A percentile compares a stretch with the other conserved stretches of the same genome.
Conservation (phyloP, 2,797 vertebrate species). For the Sebastes trivittatus region DNA sequence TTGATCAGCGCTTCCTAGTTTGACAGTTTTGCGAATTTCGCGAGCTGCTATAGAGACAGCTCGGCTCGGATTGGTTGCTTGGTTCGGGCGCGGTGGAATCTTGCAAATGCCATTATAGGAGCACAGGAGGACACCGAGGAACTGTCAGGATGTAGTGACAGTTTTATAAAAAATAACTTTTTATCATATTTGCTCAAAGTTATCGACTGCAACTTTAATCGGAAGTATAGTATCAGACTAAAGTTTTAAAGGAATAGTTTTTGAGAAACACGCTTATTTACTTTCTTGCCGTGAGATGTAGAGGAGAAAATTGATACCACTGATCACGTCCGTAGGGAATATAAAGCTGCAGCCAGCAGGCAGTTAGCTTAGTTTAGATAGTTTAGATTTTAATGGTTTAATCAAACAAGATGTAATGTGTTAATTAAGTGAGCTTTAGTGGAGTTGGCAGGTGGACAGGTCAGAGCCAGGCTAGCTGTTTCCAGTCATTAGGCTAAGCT, state of each 20-base stretch:
- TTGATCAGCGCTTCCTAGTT: no score
- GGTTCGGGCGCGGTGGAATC: accelerated
- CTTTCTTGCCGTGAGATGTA: not conserved
- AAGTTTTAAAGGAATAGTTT: not conserved
- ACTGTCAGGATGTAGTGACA: no score
- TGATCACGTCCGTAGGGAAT: not conserved
- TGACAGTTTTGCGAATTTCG: no score
- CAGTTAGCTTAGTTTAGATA: not conserved
- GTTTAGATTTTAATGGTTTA: not conserved
- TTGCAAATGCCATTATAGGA: no score
- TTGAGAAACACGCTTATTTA: not conserved
- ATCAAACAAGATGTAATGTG: not conserved
- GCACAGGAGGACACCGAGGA: accelerated
- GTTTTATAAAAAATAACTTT: no score
- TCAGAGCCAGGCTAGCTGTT: no score
- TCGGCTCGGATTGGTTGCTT: no score
- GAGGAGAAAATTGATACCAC: not conserved
- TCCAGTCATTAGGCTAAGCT: no score
- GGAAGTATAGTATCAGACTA: no score
- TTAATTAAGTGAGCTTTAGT: not conserved
- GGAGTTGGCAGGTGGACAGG: not conserved
- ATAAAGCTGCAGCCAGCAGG: not conserved
- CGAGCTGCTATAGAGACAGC: no score
- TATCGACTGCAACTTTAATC: not conserved
- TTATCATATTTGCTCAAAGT: no score